A percentile compares a stretch with the other conserved stretches of the same genome.
These are phyloP conservation scores for Phallusia fumigata DNA, from an alignment of 23 tunicate species.

Conservation along the genomic window DNA sequence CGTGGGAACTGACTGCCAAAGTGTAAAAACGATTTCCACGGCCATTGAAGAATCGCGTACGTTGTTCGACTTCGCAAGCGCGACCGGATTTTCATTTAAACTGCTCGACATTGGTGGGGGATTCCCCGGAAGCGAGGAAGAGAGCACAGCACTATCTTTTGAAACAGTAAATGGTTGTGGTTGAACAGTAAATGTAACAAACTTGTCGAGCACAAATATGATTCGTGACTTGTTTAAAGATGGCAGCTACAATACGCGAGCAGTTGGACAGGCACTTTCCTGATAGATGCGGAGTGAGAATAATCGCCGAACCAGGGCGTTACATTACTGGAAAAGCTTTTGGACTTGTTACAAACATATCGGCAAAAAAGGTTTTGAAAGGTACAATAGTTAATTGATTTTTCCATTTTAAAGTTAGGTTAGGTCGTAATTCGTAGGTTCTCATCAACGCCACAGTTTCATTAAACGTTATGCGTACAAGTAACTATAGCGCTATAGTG, in stretches of 20 bases:
- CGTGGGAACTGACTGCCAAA: neutral
- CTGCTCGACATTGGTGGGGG: conserved; percentile 5
- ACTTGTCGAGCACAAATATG: too few relatives aligned
- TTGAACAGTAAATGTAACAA: too few relatives aligned
- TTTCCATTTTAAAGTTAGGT: too few relatives aligned
- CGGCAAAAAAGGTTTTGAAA: conserved; percentile 9
- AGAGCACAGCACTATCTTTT: too few relatives aligned
- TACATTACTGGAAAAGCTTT: conserved; percentile 37
- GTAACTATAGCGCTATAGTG: too few relatives aligned
- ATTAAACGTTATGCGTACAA: too few relatives aligned
- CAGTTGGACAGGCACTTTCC: conserved; percentile 26
- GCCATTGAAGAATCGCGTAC: neutral
- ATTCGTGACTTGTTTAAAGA: too few relatives aligned
- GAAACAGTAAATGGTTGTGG: too few relatives aligned
- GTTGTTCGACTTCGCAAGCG: neutral
- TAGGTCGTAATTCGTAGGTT: too few relatives aligned
- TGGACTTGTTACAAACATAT: conserved; percentile 45
- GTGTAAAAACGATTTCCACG: neutral
- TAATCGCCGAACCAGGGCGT: conserved; percentile 57
- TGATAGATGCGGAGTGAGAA: conserved; percentile 10
- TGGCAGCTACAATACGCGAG: conserved; percentile 23
- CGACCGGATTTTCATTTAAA: neutral
- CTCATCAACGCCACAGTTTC: too few relatives aligned
- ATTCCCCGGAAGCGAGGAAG: neutral
- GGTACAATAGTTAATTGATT: too few relatives aligned